Evolutionary conservation across 2,113 vertebrate species (phyloP).

Genomic region (Ondatra zibethicus): DNA sequence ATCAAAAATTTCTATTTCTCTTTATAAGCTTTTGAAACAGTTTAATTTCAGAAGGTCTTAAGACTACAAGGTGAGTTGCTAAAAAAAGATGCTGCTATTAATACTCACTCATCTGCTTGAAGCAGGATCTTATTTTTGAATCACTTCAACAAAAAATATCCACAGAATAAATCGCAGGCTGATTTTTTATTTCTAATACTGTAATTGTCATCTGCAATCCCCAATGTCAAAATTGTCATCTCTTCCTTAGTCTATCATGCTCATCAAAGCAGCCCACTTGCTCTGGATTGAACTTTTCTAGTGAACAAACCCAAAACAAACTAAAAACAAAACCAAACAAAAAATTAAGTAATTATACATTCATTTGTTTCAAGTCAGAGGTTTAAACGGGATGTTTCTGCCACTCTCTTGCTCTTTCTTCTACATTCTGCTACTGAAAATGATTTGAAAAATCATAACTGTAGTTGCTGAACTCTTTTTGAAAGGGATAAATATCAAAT

Average conservation of each 20-base stretch:
- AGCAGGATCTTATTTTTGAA: constrained; percentile 69
- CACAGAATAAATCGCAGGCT: background rate
- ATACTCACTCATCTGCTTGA: constrained; percentile 63
- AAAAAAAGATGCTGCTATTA: constrained; percentile 55
- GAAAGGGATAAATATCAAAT: background rate
- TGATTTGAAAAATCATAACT: background rate
- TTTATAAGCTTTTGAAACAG: constrained; percentile 42
- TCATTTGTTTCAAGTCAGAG: constrained; percentile 19
- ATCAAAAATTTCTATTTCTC: constrained; percentile 52
- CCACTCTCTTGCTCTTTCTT: background rate
- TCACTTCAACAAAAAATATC: constrained; percentile 10
- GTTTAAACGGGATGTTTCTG: background rate
- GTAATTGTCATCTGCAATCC: constrained; percentile 19
- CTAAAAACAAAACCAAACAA: background rate
- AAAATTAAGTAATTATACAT: background rate
- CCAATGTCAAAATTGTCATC: constrained; percentile 44
- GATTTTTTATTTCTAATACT: background rate
- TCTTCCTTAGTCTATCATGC: background rate
- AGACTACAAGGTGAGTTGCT: constrained; percentile 65
- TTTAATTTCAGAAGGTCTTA: constrained; percentile 60
- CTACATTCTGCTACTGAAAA: constrained; percentile 30
- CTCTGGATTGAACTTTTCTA: background rate
- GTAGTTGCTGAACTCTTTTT: background rate
- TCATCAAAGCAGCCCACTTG: background rate
- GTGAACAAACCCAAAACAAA: background rate